These are phyloP conservation scores for Ornithorhynchus anatinus DNA, from an alignment of 2,113 vertebrate species.

Conservation along the genomic window DNA sequence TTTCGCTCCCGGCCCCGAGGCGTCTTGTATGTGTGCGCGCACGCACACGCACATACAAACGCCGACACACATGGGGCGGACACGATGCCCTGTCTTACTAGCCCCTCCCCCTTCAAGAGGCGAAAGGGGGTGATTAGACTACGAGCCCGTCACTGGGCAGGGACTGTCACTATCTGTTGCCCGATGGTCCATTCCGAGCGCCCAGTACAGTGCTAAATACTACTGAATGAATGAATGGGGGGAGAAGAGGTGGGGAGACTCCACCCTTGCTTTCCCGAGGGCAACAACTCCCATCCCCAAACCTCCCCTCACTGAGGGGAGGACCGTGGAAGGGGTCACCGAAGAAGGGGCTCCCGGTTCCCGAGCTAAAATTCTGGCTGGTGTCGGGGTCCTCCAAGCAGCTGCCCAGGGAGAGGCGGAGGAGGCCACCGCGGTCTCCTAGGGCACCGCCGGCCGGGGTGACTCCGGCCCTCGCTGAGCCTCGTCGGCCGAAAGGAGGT, in stretches of 20 bases:
- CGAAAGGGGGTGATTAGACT: conserved; percentile 1
- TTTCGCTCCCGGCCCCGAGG: conserved; percentile 16
- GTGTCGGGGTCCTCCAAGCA: too few species aligned
- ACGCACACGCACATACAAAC: neutral
- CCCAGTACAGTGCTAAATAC: too few species aligned
- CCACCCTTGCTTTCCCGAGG: too few species aligned
- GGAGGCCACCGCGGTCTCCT: neutral
- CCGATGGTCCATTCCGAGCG: too few species aligned
- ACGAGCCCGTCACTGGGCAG: too few species aligned
- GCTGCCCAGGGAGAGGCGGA: accelerated
- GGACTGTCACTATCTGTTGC: too few species aligned
- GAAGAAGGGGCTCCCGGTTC: neutral
- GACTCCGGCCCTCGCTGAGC: neutral
- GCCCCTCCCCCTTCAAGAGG: neutral
- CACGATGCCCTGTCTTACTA: conserved; percentile 20
- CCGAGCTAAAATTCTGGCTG: too few species aligned
- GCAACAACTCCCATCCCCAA: accelerated
- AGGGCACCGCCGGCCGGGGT: accelerated
- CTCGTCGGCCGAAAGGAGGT: neutral
- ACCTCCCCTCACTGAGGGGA: neutral
- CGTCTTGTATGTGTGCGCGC: too few species aligned
- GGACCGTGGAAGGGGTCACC: neutral
- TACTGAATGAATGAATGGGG: too few species aligned
- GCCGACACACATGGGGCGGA: too few species aligned
- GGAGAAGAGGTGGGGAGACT: neutral